These are phyloP conservation scores for Nezara viridula DNA, from an alignment of 2,888 invertebrate species.

Conservation along the genomic window DNA sequence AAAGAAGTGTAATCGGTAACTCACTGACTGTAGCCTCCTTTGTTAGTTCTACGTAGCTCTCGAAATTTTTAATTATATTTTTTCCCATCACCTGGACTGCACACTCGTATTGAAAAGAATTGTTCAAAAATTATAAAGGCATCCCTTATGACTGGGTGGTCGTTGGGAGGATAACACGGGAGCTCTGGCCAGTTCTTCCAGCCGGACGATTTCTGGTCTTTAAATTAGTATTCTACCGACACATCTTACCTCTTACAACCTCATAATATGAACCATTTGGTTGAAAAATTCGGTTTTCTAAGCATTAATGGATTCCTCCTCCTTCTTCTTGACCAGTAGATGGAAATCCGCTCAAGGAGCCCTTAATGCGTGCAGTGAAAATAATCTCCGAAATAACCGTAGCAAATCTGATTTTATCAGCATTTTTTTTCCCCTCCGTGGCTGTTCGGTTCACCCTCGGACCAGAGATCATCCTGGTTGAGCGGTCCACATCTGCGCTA, in stretches of 20 bases:
- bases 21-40: too few species aligned
- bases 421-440: neutral
- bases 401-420: slow-evolving; percentile 8
- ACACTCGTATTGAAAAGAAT: neutral
- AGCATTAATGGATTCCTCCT: neutral
- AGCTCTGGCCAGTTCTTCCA: neutral
- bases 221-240: neutral
- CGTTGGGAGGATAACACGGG: neutral
- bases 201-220: neutral
- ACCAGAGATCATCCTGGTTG: slow-evolving; percentile 2
- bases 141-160: neutral
- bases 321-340: neutral
- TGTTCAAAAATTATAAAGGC: neutral
- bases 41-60: too few species aligned
- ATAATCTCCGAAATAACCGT: neutral
- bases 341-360: neutral
- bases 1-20: too few species aligned
- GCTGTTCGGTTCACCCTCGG: neutral
- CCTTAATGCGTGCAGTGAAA: neutral
- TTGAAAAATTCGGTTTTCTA: neutral
- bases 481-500: neutral
- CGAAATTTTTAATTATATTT: too few species aligned
- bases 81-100: too few species aligned
- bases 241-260: neutral
- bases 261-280: neutral